Base-by-base conservation (phyloP, 2,888 invertebrate species). In the Entomobrya multifasciata region DNA sequence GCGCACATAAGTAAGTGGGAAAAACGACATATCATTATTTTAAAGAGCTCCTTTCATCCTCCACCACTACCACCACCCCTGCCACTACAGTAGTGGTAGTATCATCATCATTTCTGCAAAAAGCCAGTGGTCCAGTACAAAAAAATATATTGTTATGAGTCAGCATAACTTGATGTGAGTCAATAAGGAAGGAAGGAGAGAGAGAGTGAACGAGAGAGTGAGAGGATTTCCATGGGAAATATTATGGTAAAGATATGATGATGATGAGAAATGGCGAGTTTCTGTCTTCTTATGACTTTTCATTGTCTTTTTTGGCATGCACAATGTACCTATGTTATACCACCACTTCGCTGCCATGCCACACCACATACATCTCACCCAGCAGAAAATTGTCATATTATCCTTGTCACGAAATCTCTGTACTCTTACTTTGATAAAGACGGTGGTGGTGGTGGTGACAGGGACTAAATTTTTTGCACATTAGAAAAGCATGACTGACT, bases 21-120 rank as follows among this genome's bases (percentile, higher is more conserved):
- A 44, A 83, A 83, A 76, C 49, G 65, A 83, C 65, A 83, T 78
- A 67, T 84, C 84, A 67, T 84, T 84, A 84, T 78, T 84, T 77
- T 76, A 77, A 70, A 70, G 77, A 77, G 55, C 44, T n/a, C 44
- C 17, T 49, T 49, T 52, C 72, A 49, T 36, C 36, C 15, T 4
- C 52, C 15, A 8, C 47, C 13, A 8, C 47, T 11, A 47, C 8
- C 52, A 52, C 52, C n/a, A 15, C 36, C 8, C 4, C 36, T 36
- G 8, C 36, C 36, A 36, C 36, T 36, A 36, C 36, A 36, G 5
- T 6, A 4, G 8, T 8, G 36, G 4, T 36, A 36, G 36, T 8
- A 36, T 36, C 36, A 36, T 36, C 36, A 36, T 25, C 20, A 13
- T 22, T 8, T 22, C 22, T 8, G 25, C 17, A 10, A 57, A 17